A percentile compares a stretch with the other conserved stretches of the same genome.
These are phyloP conservation scores for Cheilosia variabilis DNA, from an alignment of 2,888 invertebrate genomes.

Conservation along the genomic window DNA sequence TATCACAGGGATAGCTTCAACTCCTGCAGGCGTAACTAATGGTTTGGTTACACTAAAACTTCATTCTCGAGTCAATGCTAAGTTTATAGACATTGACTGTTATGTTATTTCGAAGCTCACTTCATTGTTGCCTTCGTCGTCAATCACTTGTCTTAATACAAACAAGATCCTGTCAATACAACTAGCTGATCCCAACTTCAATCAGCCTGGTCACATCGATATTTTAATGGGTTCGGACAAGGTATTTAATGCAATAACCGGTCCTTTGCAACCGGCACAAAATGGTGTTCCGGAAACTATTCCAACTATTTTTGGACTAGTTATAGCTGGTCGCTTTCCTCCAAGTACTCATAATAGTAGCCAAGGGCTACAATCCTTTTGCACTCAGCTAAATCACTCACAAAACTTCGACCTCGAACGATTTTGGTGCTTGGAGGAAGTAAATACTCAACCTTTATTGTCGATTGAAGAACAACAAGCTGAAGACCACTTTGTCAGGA, in stretches of 20 bases:
- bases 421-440: no score
- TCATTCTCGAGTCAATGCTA: not conserved
- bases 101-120: constrained; percentile 31
- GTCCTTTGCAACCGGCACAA: not conserved
- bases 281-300: not conserved
- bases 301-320: constrained; percentile 22
- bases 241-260: not conserved
- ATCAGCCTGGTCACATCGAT: constrained; percentile 10
- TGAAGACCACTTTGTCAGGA: constrained; percentile 22
- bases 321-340: constrained; percentile 1
- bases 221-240: constrained; percentile 13
- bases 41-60: constrained; percentile 21
- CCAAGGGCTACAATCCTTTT: not conserved
- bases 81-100: constrained; percentile 18
- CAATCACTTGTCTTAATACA: no score
- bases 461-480: constrained; percentile 19
- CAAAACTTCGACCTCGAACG: constrained; percentile 18
- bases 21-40: constrained; percentile 24
- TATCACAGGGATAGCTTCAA: constrained; percentile 11
- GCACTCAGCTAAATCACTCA: constrained; percentile 5
- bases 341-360: not conserved
- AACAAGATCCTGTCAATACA: not conserved
- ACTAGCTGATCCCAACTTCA: constrained; percentile 27
- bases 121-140: constrained; percentile 8
- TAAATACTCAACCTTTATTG: not conserved